Evolutionary conservation across 2,888 invertebrate species (phyloP), one percentile per base, ranked within the genome.

Genomic region (Ennomos erosarius): DNA sequence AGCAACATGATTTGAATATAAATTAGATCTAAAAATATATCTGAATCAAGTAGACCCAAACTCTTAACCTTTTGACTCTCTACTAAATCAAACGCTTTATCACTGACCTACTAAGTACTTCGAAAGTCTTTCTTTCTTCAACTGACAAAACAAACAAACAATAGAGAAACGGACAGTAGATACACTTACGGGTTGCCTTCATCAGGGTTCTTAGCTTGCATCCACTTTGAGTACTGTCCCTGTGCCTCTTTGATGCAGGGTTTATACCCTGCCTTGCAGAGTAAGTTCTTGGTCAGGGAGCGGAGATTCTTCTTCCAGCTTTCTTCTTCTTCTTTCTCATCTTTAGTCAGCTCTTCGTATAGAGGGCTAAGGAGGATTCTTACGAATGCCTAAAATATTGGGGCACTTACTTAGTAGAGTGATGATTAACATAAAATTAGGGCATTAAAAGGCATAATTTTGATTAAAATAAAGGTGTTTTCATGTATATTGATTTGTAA

Each of bases 191-290:
- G 96, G 81, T 96, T 97, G 68, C 96, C 95, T 73, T 95, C 95
- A 82, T 96, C 96, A 8, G 97, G 96, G 71, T 95, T 94, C 39
- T 94, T 93, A 13, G 93, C 94, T 45, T 94, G 93, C 94, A 96
- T 95, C 97, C 97, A 97, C 69, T 95, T 93, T 54, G 93, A 93
- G 79, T 93, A 98, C 38, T 95, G 95, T 3, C 93, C 90, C 73
- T 95, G 95, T 0, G 97, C 96, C 73, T 96, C 96, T 66, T 94
- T 90, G 40, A 97, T 93, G 76, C 97, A 98, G 0, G 96, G 96
- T 59, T 93, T 93, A 84, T 96, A 96, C 0, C 96, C 97, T 36
- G 96, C 95, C 52, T 94, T 93, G 73, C 96, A 96, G 36, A 97
- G 91, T 86, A 96, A 96, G 8, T 94, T 94, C 79, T 95, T 95